Evolutionary conservation across 2,888 invertebrate species (phyloP).

Genomic region (Lamproptera curius): DNA sequence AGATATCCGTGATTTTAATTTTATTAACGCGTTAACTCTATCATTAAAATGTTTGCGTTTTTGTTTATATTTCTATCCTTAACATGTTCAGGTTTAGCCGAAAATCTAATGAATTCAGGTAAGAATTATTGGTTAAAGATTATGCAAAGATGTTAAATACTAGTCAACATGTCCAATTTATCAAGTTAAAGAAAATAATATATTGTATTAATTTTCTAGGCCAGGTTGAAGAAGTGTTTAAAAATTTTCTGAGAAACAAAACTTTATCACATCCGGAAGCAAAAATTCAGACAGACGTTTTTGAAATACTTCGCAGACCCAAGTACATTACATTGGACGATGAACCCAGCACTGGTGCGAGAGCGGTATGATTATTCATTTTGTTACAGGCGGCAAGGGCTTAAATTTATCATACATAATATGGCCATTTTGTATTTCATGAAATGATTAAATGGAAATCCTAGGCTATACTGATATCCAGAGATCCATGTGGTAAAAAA

Average conservation of each 20-base stretch:
- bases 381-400: too few relatives aligned
- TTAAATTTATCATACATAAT: neutral
- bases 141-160: too few relatives aligned
- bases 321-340: constrained; percentile 31
- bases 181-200: neutral
- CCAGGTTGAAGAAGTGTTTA: constrained; percentile 45
- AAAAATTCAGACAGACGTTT: constrained; percentile 39
- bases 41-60: constrained; percentile 53
- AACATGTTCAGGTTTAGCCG: constrained; percentile 38
- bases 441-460: neutral
- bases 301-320: constrained; percentile 48
- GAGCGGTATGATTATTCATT: constrained; percentile 40
- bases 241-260: constrained; percentile 43
- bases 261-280: constrained; percentile 41
- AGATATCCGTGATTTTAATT: too few relatives aligned
- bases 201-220: constrained; percentile 30
- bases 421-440: neutral
- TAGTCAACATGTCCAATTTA: neutral
- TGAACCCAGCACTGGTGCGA: constrained; percentile 31
- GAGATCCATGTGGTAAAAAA: neutral
- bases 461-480: too few relatives aligned
- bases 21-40: too few relatives aligned
- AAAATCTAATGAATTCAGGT: constrained; percentile 48
- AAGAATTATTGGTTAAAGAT: too few relatives aligned
- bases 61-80: constrained; percentile 40